Evolutionary conservation across 23 tunicate species (phyloP).

Genomic region (Halocynthia roretzi): DNA sequence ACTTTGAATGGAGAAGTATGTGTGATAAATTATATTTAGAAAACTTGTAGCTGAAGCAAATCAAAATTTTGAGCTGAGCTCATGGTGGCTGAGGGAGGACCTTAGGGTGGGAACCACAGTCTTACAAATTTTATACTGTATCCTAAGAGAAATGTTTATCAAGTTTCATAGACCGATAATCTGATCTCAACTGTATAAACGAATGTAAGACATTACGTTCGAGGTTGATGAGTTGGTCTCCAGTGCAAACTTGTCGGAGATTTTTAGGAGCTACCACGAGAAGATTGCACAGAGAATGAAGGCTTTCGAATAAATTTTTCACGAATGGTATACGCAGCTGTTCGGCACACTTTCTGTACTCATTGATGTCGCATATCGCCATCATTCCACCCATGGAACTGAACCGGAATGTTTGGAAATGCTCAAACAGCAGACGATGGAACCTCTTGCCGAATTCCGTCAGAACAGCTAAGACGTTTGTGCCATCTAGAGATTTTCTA

Average conservation of each 20-base stretch:
- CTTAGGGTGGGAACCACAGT: no score
- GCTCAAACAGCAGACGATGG: constrained; percentile 82
- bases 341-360: constrained; percentile 74
- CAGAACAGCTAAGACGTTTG: constrained; percentile 76
- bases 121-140: no score
- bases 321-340: constrained; percentile 43
- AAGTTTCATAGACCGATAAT: constrained; percentile 63
- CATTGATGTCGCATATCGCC: constrained; percentile 94
- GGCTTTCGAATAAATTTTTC: constrained; percentile 58
- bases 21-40: no score
- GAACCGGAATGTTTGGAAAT: constrained; percentile 77
- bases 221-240: constrained; percentile 70
- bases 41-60: no score
- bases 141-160: constrained; percentile 46
- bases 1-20: no score
- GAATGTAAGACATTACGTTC: constrained; percentile 76
- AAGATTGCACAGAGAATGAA: constrained; percentile 90
- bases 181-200: constrained; percentile 81
- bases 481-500: constrained; percentile 75
- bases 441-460: constrained; percentile 66
- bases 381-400: constrained; percentile 91
- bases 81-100: no score
- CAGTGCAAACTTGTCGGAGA: constrained; percentile 83
- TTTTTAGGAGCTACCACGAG: constrained; percentile 90
- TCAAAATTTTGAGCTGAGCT: no score